Base-by-base conservation (phyloP, 2,888 invertebrate genomes). In the Dermolepida albohirtum region DNA sequence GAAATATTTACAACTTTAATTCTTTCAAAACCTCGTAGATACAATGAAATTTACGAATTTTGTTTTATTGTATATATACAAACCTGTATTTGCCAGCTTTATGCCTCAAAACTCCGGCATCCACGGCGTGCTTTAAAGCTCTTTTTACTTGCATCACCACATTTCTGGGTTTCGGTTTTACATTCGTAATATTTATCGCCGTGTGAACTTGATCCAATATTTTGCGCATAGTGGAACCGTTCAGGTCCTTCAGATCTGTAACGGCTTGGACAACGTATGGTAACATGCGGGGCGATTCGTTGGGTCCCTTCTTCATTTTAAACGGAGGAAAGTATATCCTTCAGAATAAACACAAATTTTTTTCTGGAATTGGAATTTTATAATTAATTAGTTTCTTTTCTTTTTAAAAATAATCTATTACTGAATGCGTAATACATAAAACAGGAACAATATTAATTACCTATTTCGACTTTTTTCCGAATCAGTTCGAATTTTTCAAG, bases 261-360 rank as follows among this genome's bases (percentile, higher is more conserved):
- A 75, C 64, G 5, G 74, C 73, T 68, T 72, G 71, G 8, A 75
- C 57, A 5, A 75, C 75, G 29, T 67, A 68, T 5, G 69, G 47
- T 10, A 73, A 59, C 39, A 75, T 59, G 5, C 66, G 55, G 0
- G 72, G 73, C 12, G 65, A 49, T 40, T 52, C 29, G 34, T 52
- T 64, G 6, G 14, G 22, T 14, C 54, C 17, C 12, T 47, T 52
- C 39, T 49, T 55, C 62, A 68, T 67, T 52, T 52, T 52, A 4
- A 22, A 4, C 4, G 22, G 22, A 22, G 22, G 14, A 39, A 14
- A 29, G n/a, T 22, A 59, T 47, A 10, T 14, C 16, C 8, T 27
- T 40, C 43, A 71, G 67, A 41, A 49, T 34, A 34, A 34, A 34
- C 34, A 10, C 34, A 34, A 6, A 8, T 34, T 34, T 6, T n/a